Evolutionary conservation across 2,113 vertebrate genomes (phyloP).

Genomic region (Nycticorax nycticorax): DNA sequence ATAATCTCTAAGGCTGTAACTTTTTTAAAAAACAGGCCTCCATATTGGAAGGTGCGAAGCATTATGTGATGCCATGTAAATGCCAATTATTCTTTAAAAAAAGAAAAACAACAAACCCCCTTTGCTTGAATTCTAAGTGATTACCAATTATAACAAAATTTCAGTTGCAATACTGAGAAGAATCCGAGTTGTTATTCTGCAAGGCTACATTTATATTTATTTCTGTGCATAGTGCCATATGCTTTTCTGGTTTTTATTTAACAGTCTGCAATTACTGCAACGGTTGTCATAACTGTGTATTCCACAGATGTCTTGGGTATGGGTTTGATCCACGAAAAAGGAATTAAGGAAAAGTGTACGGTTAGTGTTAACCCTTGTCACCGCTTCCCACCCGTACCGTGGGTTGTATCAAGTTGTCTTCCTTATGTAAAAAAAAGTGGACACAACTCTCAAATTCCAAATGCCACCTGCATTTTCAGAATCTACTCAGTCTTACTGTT

Average conservation of each 20-base stretch:
- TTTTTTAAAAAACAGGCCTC: background rate
- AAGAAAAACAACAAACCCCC: background rate
- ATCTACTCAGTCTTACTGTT: background rate
- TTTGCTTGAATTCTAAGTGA: background rate
- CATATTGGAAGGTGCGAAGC: background rate
- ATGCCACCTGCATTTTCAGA: background rate
- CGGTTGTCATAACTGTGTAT: background rate
- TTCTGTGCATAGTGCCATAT: background rate
- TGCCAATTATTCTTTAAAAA: background rate
- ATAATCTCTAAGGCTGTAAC: background rate
- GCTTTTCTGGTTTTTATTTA: background rate
- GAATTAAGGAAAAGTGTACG: background rate
- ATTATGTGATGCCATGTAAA: background rate
- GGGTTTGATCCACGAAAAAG: background rate
- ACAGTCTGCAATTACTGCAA: background rate
- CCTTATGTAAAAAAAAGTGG: background rate
- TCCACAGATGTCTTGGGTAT: background rate
- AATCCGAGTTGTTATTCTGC: background rate
- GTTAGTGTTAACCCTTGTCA: background rate
- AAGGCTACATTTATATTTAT: background rate
- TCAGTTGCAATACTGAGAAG: background rate
- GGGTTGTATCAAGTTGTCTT: background rate
- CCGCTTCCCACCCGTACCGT: accelerated
- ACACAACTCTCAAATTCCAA: background rate
- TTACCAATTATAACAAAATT: background rate